Evolutionary conservation across 2,888 invertebrate species (phyloP).

Genomic region (Trimorus sp.): DNA sequence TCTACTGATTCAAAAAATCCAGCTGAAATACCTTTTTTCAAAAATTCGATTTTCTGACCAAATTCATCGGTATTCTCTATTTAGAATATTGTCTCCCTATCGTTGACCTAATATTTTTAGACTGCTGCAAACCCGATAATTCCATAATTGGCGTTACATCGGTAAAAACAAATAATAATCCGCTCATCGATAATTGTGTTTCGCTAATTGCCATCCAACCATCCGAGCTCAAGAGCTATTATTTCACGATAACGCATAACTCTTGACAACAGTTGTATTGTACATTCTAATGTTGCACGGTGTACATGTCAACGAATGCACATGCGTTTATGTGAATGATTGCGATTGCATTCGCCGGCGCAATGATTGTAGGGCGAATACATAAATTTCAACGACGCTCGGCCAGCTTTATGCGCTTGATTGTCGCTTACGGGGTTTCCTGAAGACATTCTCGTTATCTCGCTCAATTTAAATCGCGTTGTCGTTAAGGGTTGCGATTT

Average conservation of each 20-base stretch:
- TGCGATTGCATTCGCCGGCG: constrained; percentile 47
- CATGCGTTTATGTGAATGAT: constrained; percentile 54
- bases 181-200: constrained; percentile 6
- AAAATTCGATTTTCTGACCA: too few species aligned
- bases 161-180: too few species aligned
- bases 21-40: too few species aligned
- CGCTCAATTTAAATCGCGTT: constrained; percentile 60
- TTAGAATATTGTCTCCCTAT: too few species aligned
- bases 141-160: too few species aligned
- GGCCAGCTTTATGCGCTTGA: constrained; percentile 65
- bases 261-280: constrained; percentile 29
- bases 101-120: too few species aligned
- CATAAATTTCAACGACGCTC: constrained; percentile 72
- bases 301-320: constrained; percentile 40
- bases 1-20: too few species aligned
- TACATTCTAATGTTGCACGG: constrained; percentile 43
- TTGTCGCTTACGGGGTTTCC: constrained; percentile 66
- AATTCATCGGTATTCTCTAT: too few species aligned
- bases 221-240: constrained; percentile 21
- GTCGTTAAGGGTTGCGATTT: constrained; percentile 58
- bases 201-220: constrained; percentile 23
- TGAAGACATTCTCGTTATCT: constrained; percentile 63
- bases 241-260: constrained; percentile 18
- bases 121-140: too few species aligned
- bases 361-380: constrained; percentile 62